Conservation (phyloP, 2,888 invertebrate species). For the Cecidostiba fungosa region DNA sequence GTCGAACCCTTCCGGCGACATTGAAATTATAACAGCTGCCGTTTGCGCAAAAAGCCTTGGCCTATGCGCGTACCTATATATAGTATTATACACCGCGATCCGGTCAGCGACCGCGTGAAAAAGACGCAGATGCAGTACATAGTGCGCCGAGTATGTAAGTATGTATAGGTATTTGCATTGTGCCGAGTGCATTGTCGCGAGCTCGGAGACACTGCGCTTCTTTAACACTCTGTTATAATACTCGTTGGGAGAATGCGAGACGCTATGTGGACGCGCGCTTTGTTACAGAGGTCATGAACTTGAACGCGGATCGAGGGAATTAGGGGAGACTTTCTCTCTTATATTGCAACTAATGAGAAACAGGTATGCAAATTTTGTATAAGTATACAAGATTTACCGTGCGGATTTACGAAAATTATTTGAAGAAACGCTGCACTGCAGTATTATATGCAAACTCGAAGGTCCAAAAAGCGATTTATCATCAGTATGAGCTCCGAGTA, state of each 20-base stretch:
- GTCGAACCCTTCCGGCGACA: conserved; percentile 61
- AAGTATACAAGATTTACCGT: too few species aligned
- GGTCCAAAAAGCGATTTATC: neutral
- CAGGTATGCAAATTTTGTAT: neutral
- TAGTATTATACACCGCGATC: neutral
- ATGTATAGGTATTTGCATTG: conserved; percentile 31
- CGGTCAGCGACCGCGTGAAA: conserved; percentile 59
- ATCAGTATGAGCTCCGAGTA: neutral
- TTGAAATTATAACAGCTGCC: conserved; percentile 59
- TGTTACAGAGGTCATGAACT: neutral
- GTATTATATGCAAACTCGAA: too few species aligned
- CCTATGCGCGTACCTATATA: neutral
- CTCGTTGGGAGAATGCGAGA: neutral
- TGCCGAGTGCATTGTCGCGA: neutral
- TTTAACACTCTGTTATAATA: neutral
- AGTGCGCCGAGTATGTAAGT: neutral
- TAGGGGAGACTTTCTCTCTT: neutral
- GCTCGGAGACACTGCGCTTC: neutral
- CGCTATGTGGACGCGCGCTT: neutral
- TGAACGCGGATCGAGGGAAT: neutral
- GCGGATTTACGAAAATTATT: too few species aligned
- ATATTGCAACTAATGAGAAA: neutral
- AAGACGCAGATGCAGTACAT: conserved; percentile 41
- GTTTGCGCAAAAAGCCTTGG: conserved; percentile 57
- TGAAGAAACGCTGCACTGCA: too few species aligned